Base-by-base conservation (phyloP, 1,140 invertebrate genomes). In the Octopus bimaculoides region DNA sequence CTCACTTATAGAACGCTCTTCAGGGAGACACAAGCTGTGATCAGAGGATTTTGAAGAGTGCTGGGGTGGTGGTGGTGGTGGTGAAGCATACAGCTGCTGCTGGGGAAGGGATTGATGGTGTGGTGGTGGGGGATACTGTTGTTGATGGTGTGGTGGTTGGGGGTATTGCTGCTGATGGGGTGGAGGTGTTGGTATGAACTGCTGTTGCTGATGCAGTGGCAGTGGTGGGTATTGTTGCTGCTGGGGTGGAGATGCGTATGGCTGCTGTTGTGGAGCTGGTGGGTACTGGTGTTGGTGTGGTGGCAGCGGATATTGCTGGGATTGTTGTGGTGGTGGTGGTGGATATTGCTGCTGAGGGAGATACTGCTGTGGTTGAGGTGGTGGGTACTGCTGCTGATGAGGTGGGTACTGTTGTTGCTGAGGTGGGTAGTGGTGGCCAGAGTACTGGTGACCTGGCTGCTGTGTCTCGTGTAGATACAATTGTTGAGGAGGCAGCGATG, bases 181-280 rank as follows among this genome's bases (percentile, higher is more conserved):
- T 14, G 17, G 66, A 6, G 17, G 66, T 71, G 17, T 14, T 17
- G 26, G 1, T 9, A 71, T 14, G 17, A 0, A 17, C 56, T 61
- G 56, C 56, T 61, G 56, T 17, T 61, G 56, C 56, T 12, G 56
- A 61, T 12, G 17, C 26, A 12, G 14, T 5, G 8, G 6, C 66
- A n/a, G 66, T 17, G 17, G 66, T 14, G 17, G 66, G 5, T 10
- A 17, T 17, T 14, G 66, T 14, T 71, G 26, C 4, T 9, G 66
- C 66, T 82, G 76, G 4, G 79, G 81, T 56, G 76, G 77, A 73
- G 81, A 79, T 79, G 78, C 56, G 14, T 78, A 52, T 74, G 77
- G 77, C 14, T 75, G 53, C 17, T 55, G 20, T 71, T 53, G 78
- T 73, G 54, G 79, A 52, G 17, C 54, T 41, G 26, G 6, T 12